phyloP scores from a whole-genome alignment of 2,888 invertebrate species.

The Tetheella fluctuosa region DNA sequence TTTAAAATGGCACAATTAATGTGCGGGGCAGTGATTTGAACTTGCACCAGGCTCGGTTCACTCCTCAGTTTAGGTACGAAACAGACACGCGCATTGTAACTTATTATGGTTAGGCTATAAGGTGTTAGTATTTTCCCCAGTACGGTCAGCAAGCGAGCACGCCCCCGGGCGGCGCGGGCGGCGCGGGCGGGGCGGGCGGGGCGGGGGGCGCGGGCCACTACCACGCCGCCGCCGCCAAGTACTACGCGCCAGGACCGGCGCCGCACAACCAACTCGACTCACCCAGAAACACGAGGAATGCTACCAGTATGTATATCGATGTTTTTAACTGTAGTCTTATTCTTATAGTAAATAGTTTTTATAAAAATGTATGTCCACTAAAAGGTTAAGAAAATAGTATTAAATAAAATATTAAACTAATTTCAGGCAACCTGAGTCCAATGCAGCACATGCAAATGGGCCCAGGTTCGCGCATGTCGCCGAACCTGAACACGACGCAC shows the following conservation, averaged over 20 bases:
- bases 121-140: slow-evolving; percentile 42
- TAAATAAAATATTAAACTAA: slow-evolving; percentile 6
- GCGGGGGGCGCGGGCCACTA: slow-evolving; percentile 57
- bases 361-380: neutral
- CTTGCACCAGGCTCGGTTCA: too few species aligned
- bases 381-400: neutral
- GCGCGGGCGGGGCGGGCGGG: slow-evolving; percentile 71
- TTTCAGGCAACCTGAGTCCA: slow-evolving; percentile 72
- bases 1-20: too few species aligned
- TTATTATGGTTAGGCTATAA: too few species aligned
- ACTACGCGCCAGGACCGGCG: slow-evolving; percentile 76
- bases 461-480: slow-evolving; percentile 85
- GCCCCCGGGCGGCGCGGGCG: slow-evolving; percentile 83
- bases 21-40: too few species aligned
- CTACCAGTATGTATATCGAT: slow-evolving; percentile 65
- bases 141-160: slow-evolving; percentile 86
- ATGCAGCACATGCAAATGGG: slow-evolving; percentile 88
- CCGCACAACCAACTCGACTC: slow-evolving; percentile 86
- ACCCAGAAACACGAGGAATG: slow-evolving; percentile 69
- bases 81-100: too few species aligned
- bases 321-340: too few species aligned
- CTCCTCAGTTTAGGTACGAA: too few species aligned
- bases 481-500: slow-evolving; percentile 88
- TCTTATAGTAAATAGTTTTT: too few species aligned
- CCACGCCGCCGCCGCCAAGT: slow-evolving; percentile 79